Conservation (phyloP, 2,888 invertebrate species). For the Torymus texanus region DNA sequence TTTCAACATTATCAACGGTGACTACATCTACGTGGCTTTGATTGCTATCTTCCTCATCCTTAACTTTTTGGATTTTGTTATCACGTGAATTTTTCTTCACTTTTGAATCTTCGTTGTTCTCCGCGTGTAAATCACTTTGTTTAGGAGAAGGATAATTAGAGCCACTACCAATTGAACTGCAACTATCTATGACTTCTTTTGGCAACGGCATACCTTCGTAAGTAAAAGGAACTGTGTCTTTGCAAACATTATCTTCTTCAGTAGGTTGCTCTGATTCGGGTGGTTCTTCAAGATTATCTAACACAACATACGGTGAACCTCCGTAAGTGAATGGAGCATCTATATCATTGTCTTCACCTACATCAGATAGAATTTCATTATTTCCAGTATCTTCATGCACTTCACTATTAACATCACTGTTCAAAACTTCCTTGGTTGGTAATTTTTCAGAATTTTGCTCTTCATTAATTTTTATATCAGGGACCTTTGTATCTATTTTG, state of each 20-base stretch:
- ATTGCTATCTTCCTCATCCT: not conserved
- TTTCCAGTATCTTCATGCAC: not conserved
- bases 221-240: conserved; percentile 50
- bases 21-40: conserved; percentile 1
- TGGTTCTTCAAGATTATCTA: conserved; percentile 52
- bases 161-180: conserved; percentile 49
- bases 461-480: not conserved
- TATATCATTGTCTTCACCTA: conserved; percentile 3
- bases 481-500: not conserved
- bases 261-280: conserved; percentile 26
- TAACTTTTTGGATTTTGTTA: conserved; percentile 2
- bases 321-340: conserved; percentile 48
- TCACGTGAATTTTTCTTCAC: conserved; percentile 6
- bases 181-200: conserved; percentile 49
- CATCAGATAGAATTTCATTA: conserved; percentile 8
- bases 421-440: not conserved
- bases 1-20: conserved; percentile 8
- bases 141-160: conserved; percentile 49
- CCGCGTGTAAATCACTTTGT: conserved; percentile 16
- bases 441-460: not conserved
- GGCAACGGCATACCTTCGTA: conserved; percentile 53
- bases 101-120: conserved; percentile 25
- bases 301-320: conserved; percentile 51
- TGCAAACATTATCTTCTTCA: conserved; percentile 44
- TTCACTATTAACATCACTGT: not conserved